These are phyloP conservation scores for Brevimyrus niger DNA, from an alignment of 2,113 vertebrate species.

Conservation along the genomic window DNA sequence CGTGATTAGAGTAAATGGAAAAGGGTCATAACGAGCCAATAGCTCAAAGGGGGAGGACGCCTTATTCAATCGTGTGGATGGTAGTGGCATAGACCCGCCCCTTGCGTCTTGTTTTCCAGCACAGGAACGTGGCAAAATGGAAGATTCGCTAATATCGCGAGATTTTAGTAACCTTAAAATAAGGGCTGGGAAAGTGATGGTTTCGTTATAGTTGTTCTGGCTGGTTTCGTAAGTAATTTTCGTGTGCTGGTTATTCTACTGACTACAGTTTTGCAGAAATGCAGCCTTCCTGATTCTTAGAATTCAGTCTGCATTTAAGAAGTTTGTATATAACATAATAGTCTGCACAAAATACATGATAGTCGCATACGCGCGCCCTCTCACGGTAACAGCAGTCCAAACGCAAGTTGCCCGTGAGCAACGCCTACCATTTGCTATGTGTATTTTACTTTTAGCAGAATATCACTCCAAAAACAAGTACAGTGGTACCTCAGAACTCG, in stretches of 20 bases:
- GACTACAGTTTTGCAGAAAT: background rate
- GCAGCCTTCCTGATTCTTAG: background rate
- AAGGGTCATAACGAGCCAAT: constrained; percentile 19
- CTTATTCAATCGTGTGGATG: constrained; percentile 54
- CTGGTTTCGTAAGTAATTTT: background rate
- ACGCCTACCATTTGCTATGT: too few relatives aligned
- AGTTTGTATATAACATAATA: background rate
- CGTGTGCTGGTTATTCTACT: background rate
- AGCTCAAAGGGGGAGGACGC: constrained; percentile 10
- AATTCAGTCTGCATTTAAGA: background rate
- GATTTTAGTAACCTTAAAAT: background rate
- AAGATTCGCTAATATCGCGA: constrained; percentile 29
- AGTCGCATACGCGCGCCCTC: too few relatives aligned
- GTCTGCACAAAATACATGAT: too few relatives aligned
- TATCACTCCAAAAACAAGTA: too few relatives aligned
- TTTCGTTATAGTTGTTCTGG: background rate
- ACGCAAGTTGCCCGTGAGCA: too few relatives aligned
- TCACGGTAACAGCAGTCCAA: too few relatives aligned
- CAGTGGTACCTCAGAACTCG: too few relatives aligned
- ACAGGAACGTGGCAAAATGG: constrained; percentile 61
- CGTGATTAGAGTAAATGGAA: background rate
- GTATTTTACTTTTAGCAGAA: too few relatives aligned
- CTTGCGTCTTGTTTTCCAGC: constrained; percentile 6
- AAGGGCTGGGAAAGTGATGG: background rate
- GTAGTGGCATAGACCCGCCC: constrained; percentile 33